phyloP scores from a whole-genome alignment of 1,140 invertebrate species.

The Diachasma alloeum region DNA sequence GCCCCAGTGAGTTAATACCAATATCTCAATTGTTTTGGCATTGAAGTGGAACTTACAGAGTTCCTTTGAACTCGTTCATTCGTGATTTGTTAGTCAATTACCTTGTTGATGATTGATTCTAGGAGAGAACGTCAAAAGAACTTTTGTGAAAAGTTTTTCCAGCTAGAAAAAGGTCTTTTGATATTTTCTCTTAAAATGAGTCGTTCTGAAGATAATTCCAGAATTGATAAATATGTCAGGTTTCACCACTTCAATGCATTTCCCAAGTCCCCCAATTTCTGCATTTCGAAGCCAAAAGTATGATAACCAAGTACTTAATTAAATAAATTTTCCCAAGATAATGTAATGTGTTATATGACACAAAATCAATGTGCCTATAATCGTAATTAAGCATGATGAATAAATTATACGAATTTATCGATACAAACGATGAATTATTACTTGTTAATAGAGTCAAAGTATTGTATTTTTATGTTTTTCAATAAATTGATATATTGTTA shows the following conservation, averaged over 20 bases:
- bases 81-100: not conserved
- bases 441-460: not conserved
- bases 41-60: too few species aligned
- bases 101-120: not conserved
- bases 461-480: constrained; percentile 4
- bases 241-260: not conserved
- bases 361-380: not conserved
- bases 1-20: not conserved
- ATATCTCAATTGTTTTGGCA: too few species aligned
- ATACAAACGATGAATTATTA: not conserved
- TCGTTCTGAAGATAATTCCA: too few species aligned
- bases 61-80: too few species aligned
- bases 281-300: not conserved
- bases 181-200: not conserved
- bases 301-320: not conserved
- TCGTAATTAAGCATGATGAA: not conserved
- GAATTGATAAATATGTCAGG: too few species aligned
- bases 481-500: not conserved
- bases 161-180: not conserved
- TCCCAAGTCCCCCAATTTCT: not conserved
- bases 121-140: too few species aligned
- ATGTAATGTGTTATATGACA: not conserved
- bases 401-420: not conserved
- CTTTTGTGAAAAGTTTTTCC: too few species aligned
- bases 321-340: not conserved